phyloP scores from a whole-genome alignment of 2,797 vertebrate genomes.

The Sebastes steindachneri region DNA sequence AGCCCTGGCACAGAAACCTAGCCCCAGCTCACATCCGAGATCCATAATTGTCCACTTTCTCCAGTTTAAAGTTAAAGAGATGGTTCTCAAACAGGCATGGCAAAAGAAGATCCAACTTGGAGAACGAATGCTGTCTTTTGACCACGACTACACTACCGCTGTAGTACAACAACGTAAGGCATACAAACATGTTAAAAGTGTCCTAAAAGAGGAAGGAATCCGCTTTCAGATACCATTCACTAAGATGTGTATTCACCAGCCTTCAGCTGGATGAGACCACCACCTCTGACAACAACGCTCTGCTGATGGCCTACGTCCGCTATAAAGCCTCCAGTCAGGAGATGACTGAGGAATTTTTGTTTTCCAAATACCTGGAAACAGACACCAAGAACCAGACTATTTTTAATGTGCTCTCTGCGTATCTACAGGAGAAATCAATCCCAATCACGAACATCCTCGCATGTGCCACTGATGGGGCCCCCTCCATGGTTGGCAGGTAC shows the following conservation, averaged over 20 bases:
- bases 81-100: too few species aligned
- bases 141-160: too few species aligned
- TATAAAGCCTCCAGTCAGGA: not conserved
- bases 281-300: not conserved
- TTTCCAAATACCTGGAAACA: not conserved
- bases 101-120: too few species aligned
- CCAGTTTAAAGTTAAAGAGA: too few species aligned
- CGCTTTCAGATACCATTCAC: too few species aligned
- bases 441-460: not conserved
- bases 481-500: not conserved
- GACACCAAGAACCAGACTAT: not conserved
- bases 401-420: not conserved
- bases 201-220: too few species aligned
- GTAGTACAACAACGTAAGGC: too few species aligned
- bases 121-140: too few species aligned
- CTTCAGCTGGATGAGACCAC: not conserved
- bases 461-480: not conserved
- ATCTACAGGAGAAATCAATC: not conserved
- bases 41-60: too few species aligned
- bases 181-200: too few species aligned
- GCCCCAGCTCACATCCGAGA: too few species aligned
- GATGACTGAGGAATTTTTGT: not conserved
- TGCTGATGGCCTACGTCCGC: not conserved
- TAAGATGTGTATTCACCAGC: not conserved
- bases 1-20: too few species aligned